phyloP scores from a whole-genome alignment of 2,888 invertebrate species.

The Luperina testacea region DNA sequence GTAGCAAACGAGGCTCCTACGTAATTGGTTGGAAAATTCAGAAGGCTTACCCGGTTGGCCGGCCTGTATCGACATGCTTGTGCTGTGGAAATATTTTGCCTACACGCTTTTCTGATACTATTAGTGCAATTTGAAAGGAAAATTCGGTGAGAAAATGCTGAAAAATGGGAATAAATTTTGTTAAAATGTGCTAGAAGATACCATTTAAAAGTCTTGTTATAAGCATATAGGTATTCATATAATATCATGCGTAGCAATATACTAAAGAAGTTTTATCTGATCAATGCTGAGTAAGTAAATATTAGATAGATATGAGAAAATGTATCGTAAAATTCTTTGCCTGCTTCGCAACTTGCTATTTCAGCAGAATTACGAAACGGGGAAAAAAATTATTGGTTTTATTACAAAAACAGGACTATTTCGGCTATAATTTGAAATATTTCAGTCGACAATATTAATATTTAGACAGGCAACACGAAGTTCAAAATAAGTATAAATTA shows the following conservation, averaged over 20 bases:
- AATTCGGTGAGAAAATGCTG: background rate
- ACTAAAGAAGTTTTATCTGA: background rate
- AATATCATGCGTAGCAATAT: background rate
- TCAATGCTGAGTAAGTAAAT: constrained; percentile 4
- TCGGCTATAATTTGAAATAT: background rate
- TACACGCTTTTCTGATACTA: constrained; percentile 32
- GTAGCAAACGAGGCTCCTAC: constrained; percentile 66
- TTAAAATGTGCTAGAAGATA: background rate
- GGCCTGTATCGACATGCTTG: constrained; percentile 46
- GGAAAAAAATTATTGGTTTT: background rate
- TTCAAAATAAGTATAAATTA: constrained; percentile 8
- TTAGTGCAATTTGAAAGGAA: constrained; percentile 22
- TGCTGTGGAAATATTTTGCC: constrained; percentile 34
- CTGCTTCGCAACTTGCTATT: background rate
- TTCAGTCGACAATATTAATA: background rate
- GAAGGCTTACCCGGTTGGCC: constrained; percentile 43
- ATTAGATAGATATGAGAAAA: constrained; percentile 6
- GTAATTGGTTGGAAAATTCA: constrained; percentile 77
- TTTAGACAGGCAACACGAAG: background rate
- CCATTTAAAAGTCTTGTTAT: background rate
- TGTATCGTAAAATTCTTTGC: constrained; percentile 25
- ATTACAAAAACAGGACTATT: background rate
- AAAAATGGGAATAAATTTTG: background rate
- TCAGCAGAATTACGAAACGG: constrained; percentile 3
- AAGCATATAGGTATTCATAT: background rate